Conservation (phyloP, 2,797 vertebrate genomes). For the Remorina albescens region DNA sequence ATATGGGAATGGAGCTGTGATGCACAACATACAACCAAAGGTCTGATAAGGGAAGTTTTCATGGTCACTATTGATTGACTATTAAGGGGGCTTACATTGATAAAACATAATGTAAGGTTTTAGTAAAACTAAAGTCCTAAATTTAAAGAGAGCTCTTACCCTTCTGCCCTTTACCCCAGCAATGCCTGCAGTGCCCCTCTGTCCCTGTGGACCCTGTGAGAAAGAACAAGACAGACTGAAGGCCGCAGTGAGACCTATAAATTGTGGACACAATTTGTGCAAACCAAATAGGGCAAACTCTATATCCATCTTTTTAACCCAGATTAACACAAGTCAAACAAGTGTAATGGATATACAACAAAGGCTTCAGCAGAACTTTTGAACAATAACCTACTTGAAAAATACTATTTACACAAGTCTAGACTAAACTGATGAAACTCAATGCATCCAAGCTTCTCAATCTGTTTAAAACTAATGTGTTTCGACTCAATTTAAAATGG, state of each 20-base stretch:
- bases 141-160: conserved; percentile 82
- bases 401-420: conserved; percentile 35
- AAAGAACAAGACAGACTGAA: conserved; percentile 5
- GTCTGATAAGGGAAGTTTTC: conserved; percentile 24
- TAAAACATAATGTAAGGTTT: neutral
- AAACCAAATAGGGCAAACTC: neutral
- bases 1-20: conserved; percentile 45
- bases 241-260: neutral
- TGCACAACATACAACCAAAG: conserved; percentile 26
- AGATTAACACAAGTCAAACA: neutral
- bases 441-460: conserved; percentile 23
- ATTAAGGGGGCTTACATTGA: conserved; percentile 13
- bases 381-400: neutral
- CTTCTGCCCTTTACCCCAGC: conserved; percentile 90
- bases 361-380: conserved; percentile 5
- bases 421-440: conserved; percentile 31
- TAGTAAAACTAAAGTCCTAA: neutral
- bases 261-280: conserved; percentile 5
- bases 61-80: conserved; percentile 15
- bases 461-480: conserved; percentile 20
- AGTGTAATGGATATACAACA: neutral
- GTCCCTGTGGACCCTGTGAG: conserved; percentile 89
- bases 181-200: conserved; percentile 87
- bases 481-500: conserved; percentile 13
- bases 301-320: neutral